Conservation (phyloP, 2,113 vertebrate genomes). For the Bubo bubo region DNA sequence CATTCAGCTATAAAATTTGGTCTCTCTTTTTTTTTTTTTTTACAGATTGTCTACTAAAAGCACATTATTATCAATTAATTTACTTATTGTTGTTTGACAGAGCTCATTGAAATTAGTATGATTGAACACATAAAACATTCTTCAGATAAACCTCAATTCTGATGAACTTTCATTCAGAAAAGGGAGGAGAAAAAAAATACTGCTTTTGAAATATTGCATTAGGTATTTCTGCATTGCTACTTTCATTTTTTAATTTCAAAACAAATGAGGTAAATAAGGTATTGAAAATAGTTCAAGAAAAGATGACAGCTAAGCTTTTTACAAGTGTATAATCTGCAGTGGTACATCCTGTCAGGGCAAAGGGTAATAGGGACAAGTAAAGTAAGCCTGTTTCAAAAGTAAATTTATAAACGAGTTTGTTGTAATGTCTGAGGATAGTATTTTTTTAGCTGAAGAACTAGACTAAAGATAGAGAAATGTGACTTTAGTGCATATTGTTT, state of each 20-base stretch:
- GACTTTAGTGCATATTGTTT: not conserved
- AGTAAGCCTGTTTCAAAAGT: not conserved
- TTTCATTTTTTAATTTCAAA: not conserved
- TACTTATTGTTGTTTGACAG: not conserved
- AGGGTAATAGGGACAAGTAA: not conserved
- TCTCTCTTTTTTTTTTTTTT: not conserved
- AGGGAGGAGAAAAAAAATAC: rapidly evolving
- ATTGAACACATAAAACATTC: not conserved
- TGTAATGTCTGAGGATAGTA: not conserved
- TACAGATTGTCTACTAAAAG: not conserved
- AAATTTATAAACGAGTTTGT: not conserved
- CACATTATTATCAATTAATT: not conserved
- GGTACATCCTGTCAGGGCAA: not conserved
- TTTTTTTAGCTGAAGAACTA: not conserved
- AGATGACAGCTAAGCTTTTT: not conserved
- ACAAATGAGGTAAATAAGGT: not conserved
- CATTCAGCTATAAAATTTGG: not conserved
- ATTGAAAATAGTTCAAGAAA: not conserved
- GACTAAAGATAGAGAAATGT: not conserved
- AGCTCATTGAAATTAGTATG: rapidly evolving
- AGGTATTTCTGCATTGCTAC: not conserved
- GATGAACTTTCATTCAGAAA: not conserved
- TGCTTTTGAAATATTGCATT: not conserved
- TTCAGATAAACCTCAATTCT: not conserved
- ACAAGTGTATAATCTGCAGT: not conserved